A percentile compares a stretch with the other conserved stretches of the same genome.
Evolutionary conservation across 2,797 vertebrate species (phyloP).

Genomic region (Anguilla obscura): DNA sequence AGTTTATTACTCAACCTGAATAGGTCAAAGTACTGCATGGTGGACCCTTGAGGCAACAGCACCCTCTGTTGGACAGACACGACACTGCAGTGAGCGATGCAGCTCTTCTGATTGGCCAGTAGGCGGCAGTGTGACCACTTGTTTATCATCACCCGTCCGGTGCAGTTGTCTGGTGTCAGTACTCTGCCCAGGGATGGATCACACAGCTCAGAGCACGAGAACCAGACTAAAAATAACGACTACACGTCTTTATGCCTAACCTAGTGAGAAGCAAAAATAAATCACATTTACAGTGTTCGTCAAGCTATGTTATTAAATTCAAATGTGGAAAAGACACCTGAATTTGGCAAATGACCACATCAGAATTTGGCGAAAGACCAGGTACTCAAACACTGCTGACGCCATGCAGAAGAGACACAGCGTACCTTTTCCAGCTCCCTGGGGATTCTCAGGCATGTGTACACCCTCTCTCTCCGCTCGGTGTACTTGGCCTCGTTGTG

Average conservation of each 20-base stretch:
- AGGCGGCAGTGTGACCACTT: too few species aligned
- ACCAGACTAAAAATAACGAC: neutral
- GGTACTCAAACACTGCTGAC: too few species aligned
- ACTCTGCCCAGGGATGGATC: neutral
- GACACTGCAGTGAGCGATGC: neutral
- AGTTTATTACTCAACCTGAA: neutral
- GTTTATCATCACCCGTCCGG: neutral
- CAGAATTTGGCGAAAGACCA: too few species aligned
- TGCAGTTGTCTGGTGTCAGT: neutral
- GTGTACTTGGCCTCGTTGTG: conserved; percentile 99
- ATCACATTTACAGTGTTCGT: neutral
- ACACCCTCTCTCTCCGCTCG: conserved; percentile 92
- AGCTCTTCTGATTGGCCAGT: neutral
- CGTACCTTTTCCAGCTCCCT: conserved; percentile 96
- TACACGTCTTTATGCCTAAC: neutral
- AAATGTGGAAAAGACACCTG: too few species aligned
- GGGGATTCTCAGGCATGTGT: conserved; percentile 97
- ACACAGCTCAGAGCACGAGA: neutral
- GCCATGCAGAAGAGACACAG: too few species aligned
- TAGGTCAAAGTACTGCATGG: neutral
- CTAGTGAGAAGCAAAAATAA: neutral
- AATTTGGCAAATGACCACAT: too few species aligned
- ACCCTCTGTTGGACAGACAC: neutral
- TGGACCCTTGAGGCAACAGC: neutral
- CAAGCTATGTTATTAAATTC: too few species aligned